Conservation (phyloP, 2,113 vertebrate species). For the Prunella himalayana region DNA sequence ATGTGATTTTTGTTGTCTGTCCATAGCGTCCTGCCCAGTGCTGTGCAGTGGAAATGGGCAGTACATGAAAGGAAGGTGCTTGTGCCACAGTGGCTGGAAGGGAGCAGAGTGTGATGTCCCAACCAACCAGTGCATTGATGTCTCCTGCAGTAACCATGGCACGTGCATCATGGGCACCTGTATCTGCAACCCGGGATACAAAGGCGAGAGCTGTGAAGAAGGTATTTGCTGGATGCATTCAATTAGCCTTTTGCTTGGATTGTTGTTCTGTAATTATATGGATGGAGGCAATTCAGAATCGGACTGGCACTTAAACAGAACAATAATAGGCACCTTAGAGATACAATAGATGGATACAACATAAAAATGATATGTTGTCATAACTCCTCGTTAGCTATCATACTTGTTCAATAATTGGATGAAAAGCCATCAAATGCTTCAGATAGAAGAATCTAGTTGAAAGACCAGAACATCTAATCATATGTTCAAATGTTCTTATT, state of each 20-base stretch:
- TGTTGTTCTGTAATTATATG: not conserved
- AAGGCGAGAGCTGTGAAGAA: constrained; percentile 98
- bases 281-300: not conserved
- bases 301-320: constrained; percentile 6
- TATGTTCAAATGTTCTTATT: constrained; percentile 40
- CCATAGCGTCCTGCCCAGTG: constrained; percentile 90
- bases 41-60: constrained; percentile 97
- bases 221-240: constrained; percentile 69
- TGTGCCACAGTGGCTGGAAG: constrained; percentile 99
- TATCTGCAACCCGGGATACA: constrained; percentile 96
- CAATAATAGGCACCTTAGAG: constrained; percentile 27
- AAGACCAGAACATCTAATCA: constrained; percentile 31
- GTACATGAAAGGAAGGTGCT: constrained; percentile 94
- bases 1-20: not conserved
- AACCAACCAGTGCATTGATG: constrained; percentile 93
- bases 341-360: not conserved
- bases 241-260: not conserved
- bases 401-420: constrained; percentile 29
- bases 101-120: constrained; percentile 93
- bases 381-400: constrained; percentile 14
- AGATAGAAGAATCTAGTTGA: constrained; percentile 1
- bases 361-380: constrained; percentile 37
- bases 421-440: constrained; percentile 13
- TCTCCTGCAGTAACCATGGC: constrained; percentile 90
- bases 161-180: constrained; percentile 97